phyloP scores from a whole-genome alignment of 2,113 vertebrate genomes.

The Ceyx margarethae region DNA sequence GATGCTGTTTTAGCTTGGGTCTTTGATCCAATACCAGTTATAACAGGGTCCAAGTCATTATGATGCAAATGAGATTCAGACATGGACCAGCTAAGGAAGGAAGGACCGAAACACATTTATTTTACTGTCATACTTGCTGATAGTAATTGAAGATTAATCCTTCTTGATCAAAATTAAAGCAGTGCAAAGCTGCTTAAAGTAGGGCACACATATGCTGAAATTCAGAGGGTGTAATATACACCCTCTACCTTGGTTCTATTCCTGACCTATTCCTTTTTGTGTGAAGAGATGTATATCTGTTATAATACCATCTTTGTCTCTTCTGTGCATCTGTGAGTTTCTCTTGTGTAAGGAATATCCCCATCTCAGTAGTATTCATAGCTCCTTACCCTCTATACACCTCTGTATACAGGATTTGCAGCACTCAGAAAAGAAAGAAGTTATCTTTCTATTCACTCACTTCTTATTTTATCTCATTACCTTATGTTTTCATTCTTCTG shows the following conservation, averaged over 20 bases:
- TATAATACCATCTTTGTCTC: background rate
- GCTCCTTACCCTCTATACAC: background rate
- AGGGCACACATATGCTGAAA: rapidly evolving
- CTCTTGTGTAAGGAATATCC: background rate
- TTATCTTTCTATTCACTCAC: background rate
- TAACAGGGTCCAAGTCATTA: background rate
- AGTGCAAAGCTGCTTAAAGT: background rate
- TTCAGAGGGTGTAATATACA: background rate
- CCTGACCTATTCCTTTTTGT: background rate
- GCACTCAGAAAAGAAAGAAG: background rate
- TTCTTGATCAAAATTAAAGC: background rate
- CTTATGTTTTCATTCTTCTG: background rate
- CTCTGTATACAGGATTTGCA: background rate
- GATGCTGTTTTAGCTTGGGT: background rate
- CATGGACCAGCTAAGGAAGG: background rate
- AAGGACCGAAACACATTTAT: background rate
- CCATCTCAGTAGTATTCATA: background rate
- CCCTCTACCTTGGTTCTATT: background rate
- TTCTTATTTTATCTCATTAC: background rate
- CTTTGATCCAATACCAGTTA: background rate
- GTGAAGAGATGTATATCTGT: background rate
- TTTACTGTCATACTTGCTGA: background rate
- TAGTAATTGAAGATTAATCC: background rate
- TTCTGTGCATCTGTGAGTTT: background rate
- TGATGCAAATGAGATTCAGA: rapidly evolving